Conservation (phyloP, 2,113 vertebrate genomes). For the Parotia lawesii region DNA sequence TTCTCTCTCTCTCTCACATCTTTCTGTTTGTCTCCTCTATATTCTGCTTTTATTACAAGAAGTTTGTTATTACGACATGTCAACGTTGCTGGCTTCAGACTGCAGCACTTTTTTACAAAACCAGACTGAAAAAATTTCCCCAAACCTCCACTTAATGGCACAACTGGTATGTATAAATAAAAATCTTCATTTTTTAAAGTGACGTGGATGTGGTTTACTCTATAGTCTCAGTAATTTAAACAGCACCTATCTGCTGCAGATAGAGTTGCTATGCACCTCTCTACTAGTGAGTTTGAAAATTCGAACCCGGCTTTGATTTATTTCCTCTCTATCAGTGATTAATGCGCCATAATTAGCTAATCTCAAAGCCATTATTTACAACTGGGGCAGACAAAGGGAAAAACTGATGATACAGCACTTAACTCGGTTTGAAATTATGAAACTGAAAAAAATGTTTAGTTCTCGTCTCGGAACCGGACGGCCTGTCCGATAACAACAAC, state of each 20-base stretch:
- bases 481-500: background rate
- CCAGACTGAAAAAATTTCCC: background rate
- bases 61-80: conserved; percentile 5
- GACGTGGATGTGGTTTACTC: conserved; percentile 74
- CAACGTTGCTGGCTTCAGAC: background rate
- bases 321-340: conserved; percentile 80
- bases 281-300: conserved; percentile 63
- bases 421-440: conserved; percentile 65
- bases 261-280: conserved; percentile 66
- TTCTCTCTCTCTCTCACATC: background rate
- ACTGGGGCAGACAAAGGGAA: conserved; percentile 69
- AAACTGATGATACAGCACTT: conserved; percentile 71
- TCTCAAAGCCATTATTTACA: conserved; percentile 82
- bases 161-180: conserved; percentile 72
- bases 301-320: conserved; percentile 73
- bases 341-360: conserved; percentile 82
- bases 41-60: background rate
- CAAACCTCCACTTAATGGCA: conserved; percentile 38
- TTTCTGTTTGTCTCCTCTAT: background rate
- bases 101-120: background rate
- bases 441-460: conserved; percentile 40
- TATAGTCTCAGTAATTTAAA: conserved; percentile 72
- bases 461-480: background rate
- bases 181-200: conserved; percentile 72
- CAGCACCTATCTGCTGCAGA: conserved; percentile 73